These are phyloP conservation scores for Rhopalosiphum maidis DNA, from an alignment of 1,140 invertebrate genomes.

Conservation along the genomic window DNA sequence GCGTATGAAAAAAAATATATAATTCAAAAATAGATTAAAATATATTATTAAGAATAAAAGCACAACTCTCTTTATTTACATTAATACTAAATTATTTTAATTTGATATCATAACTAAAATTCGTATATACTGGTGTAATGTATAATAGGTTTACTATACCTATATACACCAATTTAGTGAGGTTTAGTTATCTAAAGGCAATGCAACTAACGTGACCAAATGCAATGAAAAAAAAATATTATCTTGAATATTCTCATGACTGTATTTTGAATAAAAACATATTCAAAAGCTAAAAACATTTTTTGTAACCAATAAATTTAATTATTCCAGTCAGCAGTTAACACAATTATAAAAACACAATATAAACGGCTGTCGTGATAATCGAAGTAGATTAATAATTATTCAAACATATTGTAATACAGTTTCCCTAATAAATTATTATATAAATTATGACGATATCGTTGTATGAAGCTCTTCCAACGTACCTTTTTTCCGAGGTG, in stretches of 20 bases:
- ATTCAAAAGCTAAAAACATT: background rate
- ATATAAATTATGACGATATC: too few relatives aligned
- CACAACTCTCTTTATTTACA: background rate
- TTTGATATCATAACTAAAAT: background rate
- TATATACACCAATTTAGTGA: too few relatives aligned
- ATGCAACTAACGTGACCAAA: background rate
- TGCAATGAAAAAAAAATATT: background rate
- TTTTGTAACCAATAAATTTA: background rate
- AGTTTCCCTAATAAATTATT: background rate
- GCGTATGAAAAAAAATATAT: background rate
- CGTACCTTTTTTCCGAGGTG: background rate
- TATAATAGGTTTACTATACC: too few relatives aligned
- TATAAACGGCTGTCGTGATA: background rate
- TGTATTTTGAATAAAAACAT: background rate
- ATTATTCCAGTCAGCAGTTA: background rate
- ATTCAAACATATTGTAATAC: background rate
- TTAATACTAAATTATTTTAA: background rate
- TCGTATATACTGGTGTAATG: background rate
- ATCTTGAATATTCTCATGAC: background rate
- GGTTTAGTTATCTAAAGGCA: too few relatives aligned
- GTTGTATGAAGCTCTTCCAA: background rate
- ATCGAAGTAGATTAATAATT: background rate
- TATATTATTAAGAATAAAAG: background rate
- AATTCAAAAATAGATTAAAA: background rate
- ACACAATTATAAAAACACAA: background rate